Percentiles rank a stretch among this genome's conserved stretches.
Evolutionary conservation across 2,113 vertebrate genomes (phyloP).

Genomic region (Salvelinus fontinalis): DNA sequence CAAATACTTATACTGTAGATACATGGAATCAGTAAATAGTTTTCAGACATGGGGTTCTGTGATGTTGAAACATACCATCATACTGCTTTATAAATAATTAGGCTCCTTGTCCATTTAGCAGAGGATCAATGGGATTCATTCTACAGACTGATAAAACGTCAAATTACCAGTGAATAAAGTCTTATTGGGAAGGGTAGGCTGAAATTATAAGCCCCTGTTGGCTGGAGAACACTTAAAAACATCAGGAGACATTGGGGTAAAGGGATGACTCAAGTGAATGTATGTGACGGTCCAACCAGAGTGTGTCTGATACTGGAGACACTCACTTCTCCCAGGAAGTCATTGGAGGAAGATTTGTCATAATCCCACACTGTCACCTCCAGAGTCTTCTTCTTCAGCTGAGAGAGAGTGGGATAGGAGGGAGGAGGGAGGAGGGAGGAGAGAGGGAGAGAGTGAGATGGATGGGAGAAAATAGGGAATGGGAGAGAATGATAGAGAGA

Average conservation of each 20-base stretch:
- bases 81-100: too few relatives aligned
- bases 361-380: slow-evolving; percentile 99
- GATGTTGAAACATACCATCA: too few relatives aligned
- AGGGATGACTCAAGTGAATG: neutral
- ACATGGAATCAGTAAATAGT: too few relatives aligned
- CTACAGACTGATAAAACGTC: too few relatives aligned
- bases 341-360: slow-evolving; percentile 96
- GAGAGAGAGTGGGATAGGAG: slow-evolving; percentile 46
- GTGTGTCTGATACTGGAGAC: slow-evolving; percentile 14
- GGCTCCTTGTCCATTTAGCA: too few relatives aligned
- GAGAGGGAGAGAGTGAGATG: neutral
- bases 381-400: slow-evolving; percentile 98
- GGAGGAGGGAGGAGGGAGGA: slow-evolving; percentile 31
- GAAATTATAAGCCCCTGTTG: neutral
- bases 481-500: too few relatives aligned
- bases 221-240: neutral
- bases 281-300: slow-evolving; percentile 15
- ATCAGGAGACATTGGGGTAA: neutral
- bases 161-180: too few relatives aligned
- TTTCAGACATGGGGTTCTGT: too few relatives aligned
- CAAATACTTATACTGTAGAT: too few relatives aligned
- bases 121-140: too few relatives aligned
- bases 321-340: slow-evolving; percentile 98
- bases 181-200: too few relatives aligned
- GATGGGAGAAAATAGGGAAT: too few relatives aligned